phyloP scores from a whole-genome alignment of 2,113 vertebrate genomes.

The Etia nguti region DNA sequence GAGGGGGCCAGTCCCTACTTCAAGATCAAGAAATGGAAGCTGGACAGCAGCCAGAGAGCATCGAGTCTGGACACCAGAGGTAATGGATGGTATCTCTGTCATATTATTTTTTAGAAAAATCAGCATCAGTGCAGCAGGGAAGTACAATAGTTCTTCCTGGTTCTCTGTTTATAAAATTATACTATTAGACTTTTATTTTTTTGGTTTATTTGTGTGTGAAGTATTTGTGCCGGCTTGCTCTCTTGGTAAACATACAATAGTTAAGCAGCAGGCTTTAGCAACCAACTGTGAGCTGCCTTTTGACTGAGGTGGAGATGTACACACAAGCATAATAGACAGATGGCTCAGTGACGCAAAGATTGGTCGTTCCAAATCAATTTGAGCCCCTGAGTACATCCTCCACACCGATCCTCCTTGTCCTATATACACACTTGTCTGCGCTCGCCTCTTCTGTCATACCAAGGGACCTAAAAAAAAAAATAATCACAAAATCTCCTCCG shows the following conservation, averaged over 20 bases:
- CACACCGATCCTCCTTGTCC: constrained; percentile 4
- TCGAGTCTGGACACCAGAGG: constrained; percentile 95
- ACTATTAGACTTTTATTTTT: not conserved
- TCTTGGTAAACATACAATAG: constrained; percentile 11
- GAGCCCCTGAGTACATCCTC: constrained; percentile 36
- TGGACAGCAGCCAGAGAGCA: constrained; percentile 90
- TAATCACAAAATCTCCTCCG: not conserved
- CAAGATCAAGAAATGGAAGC: constrained; percentile 95
- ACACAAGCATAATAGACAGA: constrained; percentile 52
- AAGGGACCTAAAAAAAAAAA: not conserved
- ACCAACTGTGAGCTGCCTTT: constrained; percentile 50
- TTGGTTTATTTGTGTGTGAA: not conserved
- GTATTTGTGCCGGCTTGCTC: not conserved
- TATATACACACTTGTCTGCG: not conserved
- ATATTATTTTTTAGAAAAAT: not conserved
- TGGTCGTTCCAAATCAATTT: constrained; percentile 50
- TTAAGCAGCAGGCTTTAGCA: constrained; percentile 17
- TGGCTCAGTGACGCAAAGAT: constrained; percentile 66
- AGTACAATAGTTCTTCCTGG: not conserved
- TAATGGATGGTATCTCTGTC: constrained; percentile 48
- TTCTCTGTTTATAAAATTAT: not conserved
- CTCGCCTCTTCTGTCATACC: not conserved
- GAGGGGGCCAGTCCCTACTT: constrained; percentile 94
- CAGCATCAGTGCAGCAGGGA: not conserved
- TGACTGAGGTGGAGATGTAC: constrained; percentile 18